Evolutionary conservation across 2,888 invertebrate genomes (phyloP).

Genomic region (Anthoptus insignis): DNA sequence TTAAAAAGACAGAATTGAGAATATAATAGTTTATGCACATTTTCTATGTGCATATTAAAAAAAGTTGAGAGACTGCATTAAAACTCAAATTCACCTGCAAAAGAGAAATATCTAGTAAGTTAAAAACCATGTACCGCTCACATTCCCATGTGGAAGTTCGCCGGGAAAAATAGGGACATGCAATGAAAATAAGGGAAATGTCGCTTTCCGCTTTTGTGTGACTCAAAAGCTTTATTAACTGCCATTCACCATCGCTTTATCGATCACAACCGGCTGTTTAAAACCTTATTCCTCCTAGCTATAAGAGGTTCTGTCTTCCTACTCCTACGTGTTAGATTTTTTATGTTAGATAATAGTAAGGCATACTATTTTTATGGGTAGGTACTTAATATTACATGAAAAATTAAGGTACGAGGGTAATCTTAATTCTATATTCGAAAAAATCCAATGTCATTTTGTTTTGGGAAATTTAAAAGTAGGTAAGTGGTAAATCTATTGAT

Average conservation of each 20-base stretch:
- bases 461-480: no score
- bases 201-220: conserved; percentile 62
- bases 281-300: conserved; percentile 49
- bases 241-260: conserved; percentile 49
- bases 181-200: conserved; percentile 66
- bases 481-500: no score
- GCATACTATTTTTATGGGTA: no score
- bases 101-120: conserved; percentile 69
- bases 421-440: no score
- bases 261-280: conserved; percentile 58
- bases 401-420: no score
- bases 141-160: conserved; percentile 65
- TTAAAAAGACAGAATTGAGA: no score
- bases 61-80: conserved; percentile 62
- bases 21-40: not conserved
- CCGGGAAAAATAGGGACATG: conserved; percentile 60
- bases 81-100: conserved; percentile 67
- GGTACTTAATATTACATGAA: no score
- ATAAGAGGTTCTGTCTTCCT: not conserved
- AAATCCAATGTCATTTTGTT: no score
- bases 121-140: conserved; percentile 78
- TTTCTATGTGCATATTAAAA: conserved; percentile 25
- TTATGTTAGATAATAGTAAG: no score
- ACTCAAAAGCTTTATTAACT: conserved; percentile 63
- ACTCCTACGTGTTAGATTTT: no score